A percentile compares a stretch with the other conserved stretches of the same genome.
Evolutionary conservation across 2,113 vertebrate genomes (phyloP).

Genomic region (Rhegmatorhina hoffmannsi): DNA sequence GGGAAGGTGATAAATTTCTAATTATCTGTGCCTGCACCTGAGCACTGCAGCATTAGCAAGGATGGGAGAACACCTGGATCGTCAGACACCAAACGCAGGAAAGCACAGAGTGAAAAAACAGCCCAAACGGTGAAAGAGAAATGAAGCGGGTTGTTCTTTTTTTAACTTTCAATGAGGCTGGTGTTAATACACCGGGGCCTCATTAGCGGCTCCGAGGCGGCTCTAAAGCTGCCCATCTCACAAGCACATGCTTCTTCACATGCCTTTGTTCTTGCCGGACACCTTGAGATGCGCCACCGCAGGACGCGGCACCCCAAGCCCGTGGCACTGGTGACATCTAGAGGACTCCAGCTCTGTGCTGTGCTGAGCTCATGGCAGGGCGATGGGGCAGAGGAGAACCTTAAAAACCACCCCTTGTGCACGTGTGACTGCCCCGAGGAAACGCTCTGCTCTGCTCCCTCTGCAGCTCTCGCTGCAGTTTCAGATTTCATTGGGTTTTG

Average conservation of each 20-base stretch:
- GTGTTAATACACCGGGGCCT: not conserved
- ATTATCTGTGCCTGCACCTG: not conserved
- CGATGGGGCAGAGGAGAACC: not conserved
- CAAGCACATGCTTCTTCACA: no score
- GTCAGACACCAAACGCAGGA: not conserved
- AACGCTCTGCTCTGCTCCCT: not conserved
- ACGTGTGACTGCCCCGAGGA: accelerated
- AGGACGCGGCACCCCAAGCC: not conserved
- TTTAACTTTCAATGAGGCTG: not conserved
- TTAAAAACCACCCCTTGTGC: accelerated
- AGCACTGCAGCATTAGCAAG: not conserved
- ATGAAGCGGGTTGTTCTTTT: not conserved
- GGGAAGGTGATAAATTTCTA: not conserved
- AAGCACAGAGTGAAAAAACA: not conserved
- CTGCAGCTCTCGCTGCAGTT: not conserved
- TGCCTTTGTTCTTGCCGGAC: not conserved
- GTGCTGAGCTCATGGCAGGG: not conserved
- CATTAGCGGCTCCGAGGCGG: not conserved
- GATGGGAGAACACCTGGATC: not conserved
- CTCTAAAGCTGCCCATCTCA: not conserved
- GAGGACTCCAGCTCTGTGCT: not conserved
- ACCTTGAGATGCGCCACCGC: accelerated
- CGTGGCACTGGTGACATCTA: constrained; percentile 54
- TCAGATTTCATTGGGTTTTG: not conserved
- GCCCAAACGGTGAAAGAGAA: not conserved